Evolutionary conservation across 1,140 invertebrate species (phyloP).

Genomic region (Cydia amplana): DNA sequence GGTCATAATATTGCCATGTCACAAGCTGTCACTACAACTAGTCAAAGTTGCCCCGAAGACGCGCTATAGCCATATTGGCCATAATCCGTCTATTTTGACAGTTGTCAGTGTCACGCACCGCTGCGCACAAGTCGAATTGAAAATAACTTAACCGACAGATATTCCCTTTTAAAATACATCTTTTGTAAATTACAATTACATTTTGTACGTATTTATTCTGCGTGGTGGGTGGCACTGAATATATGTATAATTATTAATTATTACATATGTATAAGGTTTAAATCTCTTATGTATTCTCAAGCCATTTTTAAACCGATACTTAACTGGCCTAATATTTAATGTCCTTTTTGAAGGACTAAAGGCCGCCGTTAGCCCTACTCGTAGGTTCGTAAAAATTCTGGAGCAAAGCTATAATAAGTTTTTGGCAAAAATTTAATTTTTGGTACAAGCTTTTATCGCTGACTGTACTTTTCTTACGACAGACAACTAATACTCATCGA

Average conservation of each 20-base stretch:
- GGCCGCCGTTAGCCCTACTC: too few relatives aligned
- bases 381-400: too few relatives aligned
- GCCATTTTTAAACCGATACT: too few relatives aligned
- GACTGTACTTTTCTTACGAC: too few relatives aligned
- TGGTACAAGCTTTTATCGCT: too few relatives aligned
- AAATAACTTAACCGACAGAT: neutral
- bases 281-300: too few relatives aligned
- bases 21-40: neutral
- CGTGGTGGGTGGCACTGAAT: neutral
- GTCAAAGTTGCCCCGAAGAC: neutral
- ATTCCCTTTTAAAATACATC: neutral
- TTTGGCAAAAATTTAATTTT: too few relatives aligned
- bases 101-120: constrained; percentile 9
- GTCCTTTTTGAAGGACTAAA: too few relatives aligned
- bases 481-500: too few relatives aligned
- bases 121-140: neutral
- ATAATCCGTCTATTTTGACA: neutral
- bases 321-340: too few relatives aligned
- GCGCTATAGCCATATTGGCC: neutral
- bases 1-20: too few relatives aligned
- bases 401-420: too few relatives aligned
- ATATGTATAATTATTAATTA: neutral
- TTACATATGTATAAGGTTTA: neutral
- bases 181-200: neutral
- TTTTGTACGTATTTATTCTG: neutral